phyloP scores from a whole-genome alignment of 2,888 invertebrate genomes.

The Mactromeris polynyma region DNA sequence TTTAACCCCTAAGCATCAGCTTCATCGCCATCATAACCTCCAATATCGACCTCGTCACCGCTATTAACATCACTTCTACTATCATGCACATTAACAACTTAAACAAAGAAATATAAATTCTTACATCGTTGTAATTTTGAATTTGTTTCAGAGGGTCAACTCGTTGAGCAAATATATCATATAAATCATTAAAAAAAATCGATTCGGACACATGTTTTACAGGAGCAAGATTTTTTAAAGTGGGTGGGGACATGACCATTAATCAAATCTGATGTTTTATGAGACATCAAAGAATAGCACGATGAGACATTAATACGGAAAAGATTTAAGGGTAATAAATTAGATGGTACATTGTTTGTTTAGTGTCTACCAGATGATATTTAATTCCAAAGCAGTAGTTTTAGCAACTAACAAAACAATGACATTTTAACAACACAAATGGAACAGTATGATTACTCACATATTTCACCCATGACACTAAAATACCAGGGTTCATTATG shows the following conservation, averaged over 20 bases:
- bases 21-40: no score
- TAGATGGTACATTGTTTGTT: not conserved
- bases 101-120: no score
- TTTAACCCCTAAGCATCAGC: no score
- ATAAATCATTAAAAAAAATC: not conserved
- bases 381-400: not conserved
- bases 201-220: not conserved
- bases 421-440: not conserved
- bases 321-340: slow-evolving; percentile 3
- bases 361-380: not conserved
- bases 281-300: not conserved
- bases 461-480: not conserved
- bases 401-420: not conserved
- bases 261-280: not conserved
- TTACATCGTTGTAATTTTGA: no score
- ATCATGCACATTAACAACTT: no score
- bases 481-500: not conserved
- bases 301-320: not conserved
- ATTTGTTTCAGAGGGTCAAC: not conserved
- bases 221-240: not conserved
- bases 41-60: no score
- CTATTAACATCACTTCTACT: no score
- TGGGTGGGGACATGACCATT: not conserved
- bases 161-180: not conserved
- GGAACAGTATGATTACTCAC: not conserved